Evolutionary conservation across 2,113 vertebrate species (phyloP), one percentile per base, ranked within the genome.

Genomic region (Bufo gargarizans): DNA sequence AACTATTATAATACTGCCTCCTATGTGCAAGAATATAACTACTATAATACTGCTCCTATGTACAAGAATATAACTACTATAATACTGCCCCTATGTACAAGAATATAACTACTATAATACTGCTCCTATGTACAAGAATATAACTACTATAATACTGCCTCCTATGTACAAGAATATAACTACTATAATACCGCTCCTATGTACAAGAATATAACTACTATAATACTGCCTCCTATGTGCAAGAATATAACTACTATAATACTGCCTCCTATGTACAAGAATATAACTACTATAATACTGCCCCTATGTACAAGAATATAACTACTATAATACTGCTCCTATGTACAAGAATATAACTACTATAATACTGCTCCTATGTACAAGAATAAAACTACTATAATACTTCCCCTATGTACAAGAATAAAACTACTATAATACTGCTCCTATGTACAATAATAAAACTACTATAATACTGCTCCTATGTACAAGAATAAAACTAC

Each of bases 241-340:
- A 67, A 67, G 63, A 67, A 67, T 67, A 67, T 69, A 67, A 67
- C 63, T 67, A 67, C 63, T 67, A 67, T 67, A 67, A 67, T 67
- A 67, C 63, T 67, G 63, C 63, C 63, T 3, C n/a, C 67, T 33
- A 33, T 65, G 6, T 61, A 10, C 53, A 59, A 13, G 56, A n/a
- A 67, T 67, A 67, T n/a, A 67, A 6, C 20, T 67, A 67, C 20
- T 67, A n/a, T 67, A 67, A 67, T 67, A n/a, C 63, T 67, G 63
- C 63, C 6, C 63, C 63, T 22, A 67, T 67, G 20, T 67, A 67
- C 20, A n/a, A n/a, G 20, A 67, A 67, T 67, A 67, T 67, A 67
- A 22, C 63, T 67, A 67, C 63, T 67, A 67, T 67, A 67, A 67
- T 67, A 67, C 63, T 67, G 63, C 63, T 6, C 63, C 20, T n/a